Evolutionary conservation across 2,113 vertebrate genomes (phyloP), one percentile per base, ranked within the genome.

Genomic region (Platichthys flesus): DNA sequence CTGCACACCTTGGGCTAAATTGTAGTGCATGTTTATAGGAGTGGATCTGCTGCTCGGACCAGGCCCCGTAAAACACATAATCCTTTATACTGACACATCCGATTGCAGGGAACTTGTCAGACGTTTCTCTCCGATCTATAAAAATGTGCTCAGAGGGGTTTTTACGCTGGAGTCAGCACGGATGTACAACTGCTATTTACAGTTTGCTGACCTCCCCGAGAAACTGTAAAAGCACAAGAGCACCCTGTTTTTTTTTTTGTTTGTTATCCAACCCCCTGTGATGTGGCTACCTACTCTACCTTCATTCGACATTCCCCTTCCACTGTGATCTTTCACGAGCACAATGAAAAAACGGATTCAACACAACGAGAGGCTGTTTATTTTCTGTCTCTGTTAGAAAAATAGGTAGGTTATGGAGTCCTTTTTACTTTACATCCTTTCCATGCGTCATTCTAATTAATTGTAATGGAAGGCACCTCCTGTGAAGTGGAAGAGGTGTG

Each of bases 81-180:
- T 90, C 87, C 84, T 93, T 93, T 92, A 91, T 85, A 86, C 81
- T 91, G 91, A 91, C 90, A 89, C 74, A 79, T 82, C 72, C 57
- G 74, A 82, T 82, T 80, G 86, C 80, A 69, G 82, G 78, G 85
- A 88, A 76, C 86, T 85, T 85, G 87, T 92, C 90, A 88, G 85
- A 88, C 47, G 61, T 83, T 84, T 76, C 72, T 74, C 72, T 79
- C 54, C 82, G 42, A 88, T 90, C 89, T 78, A 91, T 90, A 90
- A 93, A 91, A 91, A 86, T 86, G 70, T 68, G 85, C 85, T 90
- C 85, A 62, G 67, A 87, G 88, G 86, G 79, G 0, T 77, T 89
- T 58, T 87, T 83, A 79, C 28, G 5, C 88, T 74, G 70, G 28
- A 89, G 85, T 89, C 86, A 85, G 89, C 81, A 83, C 62, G 76